Evolutionary conservation across 2,797 vertebrate species (phyloP).

Genomic region (Eidolon dupreanum): DNA sequence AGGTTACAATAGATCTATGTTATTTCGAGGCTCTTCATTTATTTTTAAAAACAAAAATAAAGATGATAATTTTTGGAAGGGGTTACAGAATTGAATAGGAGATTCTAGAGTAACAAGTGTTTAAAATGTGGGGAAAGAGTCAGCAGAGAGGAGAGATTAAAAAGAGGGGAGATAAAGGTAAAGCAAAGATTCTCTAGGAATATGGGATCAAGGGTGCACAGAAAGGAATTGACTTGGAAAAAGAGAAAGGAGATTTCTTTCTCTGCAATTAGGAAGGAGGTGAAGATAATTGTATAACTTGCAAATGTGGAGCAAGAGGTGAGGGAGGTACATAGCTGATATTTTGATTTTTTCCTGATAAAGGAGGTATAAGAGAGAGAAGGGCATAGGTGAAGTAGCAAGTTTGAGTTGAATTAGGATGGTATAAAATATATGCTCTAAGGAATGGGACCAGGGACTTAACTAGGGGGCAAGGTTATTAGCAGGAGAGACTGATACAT

Average conservation of each 20-base stretch:
- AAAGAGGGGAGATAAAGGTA: not conserved
- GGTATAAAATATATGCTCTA: not conserved
- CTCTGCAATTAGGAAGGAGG: not conserved
- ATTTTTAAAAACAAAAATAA: conserved; percentile 5
- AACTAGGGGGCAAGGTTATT: not conserved
- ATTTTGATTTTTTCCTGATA: not conserved
- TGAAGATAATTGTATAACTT: not conserved
- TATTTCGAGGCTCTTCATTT: conserved; percentile 18
- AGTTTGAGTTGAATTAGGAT: not conserved
- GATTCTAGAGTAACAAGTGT: not conserved
- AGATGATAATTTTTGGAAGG: not conserved
- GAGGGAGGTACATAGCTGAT: not conserved
- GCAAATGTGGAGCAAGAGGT: not conserved
- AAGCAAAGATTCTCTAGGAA: not conserved
- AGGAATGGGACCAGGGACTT: not conserved
- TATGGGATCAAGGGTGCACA: not conserved
- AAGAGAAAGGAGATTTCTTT: not conserved
- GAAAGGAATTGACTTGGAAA: not conserved
- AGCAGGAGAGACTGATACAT: not conserved
- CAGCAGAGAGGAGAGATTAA: conserved; percentile 7
- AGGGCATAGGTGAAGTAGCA: not conserved
- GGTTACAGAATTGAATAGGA: not conserved
- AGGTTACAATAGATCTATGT: not conserved
- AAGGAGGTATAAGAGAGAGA: not conserved
- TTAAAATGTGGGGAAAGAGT: not conserved